A percentile compares a stretch with the other conserved stretches of the same genome.
These are phyloP conservation scores for Cataglyphis albicans DNA, from an alignment of 2,888 invertebrate species.

Conservation along the genomic window DNA sequence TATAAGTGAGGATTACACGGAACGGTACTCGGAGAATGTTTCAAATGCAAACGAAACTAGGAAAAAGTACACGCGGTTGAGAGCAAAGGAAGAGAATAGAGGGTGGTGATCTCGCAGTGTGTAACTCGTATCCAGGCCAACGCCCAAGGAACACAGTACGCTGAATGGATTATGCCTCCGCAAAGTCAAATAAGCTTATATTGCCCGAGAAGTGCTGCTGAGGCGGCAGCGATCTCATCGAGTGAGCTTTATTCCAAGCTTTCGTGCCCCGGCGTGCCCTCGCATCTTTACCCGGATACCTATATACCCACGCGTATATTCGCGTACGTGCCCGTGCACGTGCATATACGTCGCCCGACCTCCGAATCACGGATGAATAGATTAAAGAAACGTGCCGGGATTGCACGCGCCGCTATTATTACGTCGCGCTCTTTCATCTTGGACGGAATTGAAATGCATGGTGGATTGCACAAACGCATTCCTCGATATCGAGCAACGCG, in stretches of 20 bases:
- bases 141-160: constrained; percentile 52
- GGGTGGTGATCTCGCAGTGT: neutral
- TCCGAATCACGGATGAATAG: constrained; percentile 46
- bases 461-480: constrained; percentile 35
- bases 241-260: constrained; percentile 42
- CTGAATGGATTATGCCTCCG: constrained; percentile 62
- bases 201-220: constrained; percentile 44
- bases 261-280: constrained; percentile 55
- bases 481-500: constrained; percentile 26
- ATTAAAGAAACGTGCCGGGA: constrained; percentile 62
- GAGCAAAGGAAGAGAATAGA: neutral
- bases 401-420: constrained; percentile 35
- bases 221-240: constrained; percentile 31
- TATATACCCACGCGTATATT: neutral
- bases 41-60: constrained; percentile 41
- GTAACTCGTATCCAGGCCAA: constrained; percentile 42
- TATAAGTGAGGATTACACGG: constrained; percentile 45
- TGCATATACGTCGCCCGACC: constrained; percentile 8
- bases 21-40: constrained; percentile 39
- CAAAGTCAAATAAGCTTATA: constrained; percentile 69
- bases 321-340: constrained; percentile 31
- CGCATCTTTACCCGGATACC: constrained; percentile 22
- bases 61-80: constrained; percentile 23
- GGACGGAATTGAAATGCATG: neutral
- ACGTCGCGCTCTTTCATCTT: neutral